Conservation (phyloP, 2,113 vertebrate species). For the Anarrhichthys ocellatus region DNA sequence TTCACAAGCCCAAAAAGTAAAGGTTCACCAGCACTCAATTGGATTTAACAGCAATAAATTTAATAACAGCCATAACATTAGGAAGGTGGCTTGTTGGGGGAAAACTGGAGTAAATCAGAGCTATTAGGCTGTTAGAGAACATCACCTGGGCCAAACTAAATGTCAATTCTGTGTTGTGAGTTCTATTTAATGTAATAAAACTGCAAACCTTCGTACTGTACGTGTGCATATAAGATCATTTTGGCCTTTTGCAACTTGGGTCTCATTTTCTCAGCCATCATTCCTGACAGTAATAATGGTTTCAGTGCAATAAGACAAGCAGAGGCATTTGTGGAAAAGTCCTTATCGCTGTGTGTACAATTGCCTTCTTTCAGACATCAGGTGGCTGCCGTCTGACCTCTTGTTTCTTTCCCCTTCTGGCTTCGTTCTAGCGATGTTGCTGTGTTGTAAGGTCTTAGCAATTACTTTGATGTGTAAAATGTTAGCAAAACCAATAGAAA, state of each 20-base stretch:
- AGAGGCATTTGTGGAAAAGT: not conserved
- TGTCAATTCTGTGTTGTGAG: not conserved
- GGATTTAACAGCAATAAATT: conserved; percentile 34
- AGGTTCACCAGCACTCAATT: conserved; percentile 16
- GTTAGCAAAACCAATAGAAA: not conserved
- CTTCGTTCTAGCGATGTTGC: not conserved
- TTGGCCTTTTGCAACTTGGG: not conserved
- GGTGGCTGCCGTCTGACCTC: not conserved
- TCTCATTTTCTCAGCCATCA: not conserved
- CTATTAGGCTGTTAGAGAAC: conserved; percentile 9
- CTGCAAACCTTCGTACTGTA: not conserved
- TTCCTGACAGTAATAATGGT: not conserved
- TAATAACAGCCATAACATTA: conserved; percentile 33
- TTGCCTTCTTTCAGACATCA: not conserved
- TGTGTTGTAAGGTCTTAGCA: not conserved
- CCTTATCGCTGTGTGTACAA: not conserved
- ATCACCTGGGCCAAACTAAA: not conserved
- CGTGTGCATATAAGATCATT: not conserved
- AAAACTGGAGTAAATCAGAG: conserved; percentile 13
- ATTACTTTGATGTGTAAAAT: not conserved
- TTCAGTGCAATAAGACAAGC: not conserved
- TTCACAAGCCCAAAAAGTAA: conserved; percentile 29
- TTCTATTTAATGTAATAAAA: not conserved
- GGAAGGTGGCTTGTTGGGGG: conserved; percentile 2
- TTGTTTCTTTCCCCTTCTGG: not conserved